Evolutionary conservation across 2,888 invertebrate genomes (phyloP), one percentile per base, ranked within the genome.

Genomic region (Drosophila koepferae): DNA sequence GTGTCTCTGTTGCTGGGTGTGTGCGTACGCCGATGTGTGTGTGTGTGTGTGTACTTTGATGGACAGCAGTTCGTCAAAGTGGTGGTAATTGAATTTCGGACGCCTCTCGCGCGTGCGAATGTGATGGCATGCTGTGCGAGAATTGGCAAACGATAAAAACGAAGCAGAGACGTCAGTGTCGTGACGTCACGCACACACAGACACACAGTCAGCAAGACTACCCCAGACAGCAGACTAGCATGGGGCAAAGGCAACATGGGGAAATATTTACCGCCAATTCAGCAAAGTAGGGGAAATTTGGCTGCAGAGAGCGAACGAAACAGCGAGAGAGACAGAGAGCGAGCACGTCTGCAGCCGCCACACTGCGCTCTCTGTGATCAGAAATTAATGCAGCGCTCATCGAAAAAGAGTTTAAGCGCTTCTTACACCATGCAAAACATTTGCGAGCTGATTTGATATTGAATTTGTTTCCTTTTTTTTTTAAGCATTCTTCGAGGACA

Each of bases 401-500:
- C 43, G 4, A 23, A 43, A 43, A 23, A 43, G 31, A 51, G 46
- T 43, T 48, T 28, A 2, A 40, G n/a, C 38, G 53, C 41, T 64
- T 7, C 38, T 69, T 61, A 54, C 56, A 64, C 53, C 56, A 18
- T 12, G 51, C 68, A 61, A 49, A 53, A 70, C 9, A 49, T 16
- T 36, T n/a, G 18, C 41, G 44, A 18, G 48, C 3, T 23, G 3
- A 12, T 1, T 36, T 41, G 7, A 41, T 46, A 12, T n/a, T 9
- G 63, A 7, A 3, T 12, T n/a, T 16, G 3, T 14, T 7, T 41
- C 40, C 40, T 2, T 41, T 31, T 36, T 16, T 16, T 6, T n/a
- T 74, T 89, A 97, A 95, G 97, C 97, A 94, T 98, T 98, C 94
- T 98, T 98, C 94, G 98, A 98, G 93, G 98, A 98, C 93, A 99